phyloP scores from a whole-genome alignment of 2,888 invertebrate species.

The Eurois occulta region DNA sequence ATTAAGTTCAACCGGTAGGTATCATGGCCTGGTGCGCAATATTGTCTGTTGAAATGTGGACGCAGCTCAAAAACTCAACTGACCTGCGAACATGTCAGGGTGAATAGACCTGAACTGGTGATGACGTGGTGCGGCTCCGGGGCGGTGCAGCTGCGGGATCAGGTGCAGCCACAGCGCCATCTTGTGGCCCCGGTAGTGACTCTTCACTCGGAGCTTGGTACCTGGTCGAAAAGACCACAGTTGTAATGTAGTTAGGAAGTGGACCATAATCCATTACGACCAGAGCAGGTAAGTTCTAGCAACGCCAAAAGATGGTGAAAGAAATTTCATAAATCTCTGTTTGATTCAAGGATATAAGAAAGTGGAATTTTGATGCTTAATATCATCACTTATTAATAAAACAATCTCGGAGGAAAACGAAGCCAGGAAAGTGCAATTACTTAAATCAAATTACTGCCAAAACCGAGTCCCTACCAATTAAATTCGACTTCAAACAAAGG shows the following conservation, averaged over 20 bases:
- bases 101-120: slow-evolving; percentile 93
- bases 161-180: slow-evolving; percentile 97
- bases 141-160: slow-evolving; percentile 95
- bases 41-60: background rate
- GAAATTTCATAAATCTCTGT: background rate
- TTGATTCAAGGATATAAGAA: background rate
- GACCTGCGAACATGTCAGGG: slow-evolving; percentile 94
- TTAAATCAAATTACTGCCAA: slow-evolving; percentile 32
- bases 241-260: background rate
- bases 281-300: background rate
- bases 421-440: slow-evolving; percentile 13
- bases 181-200: slow-evolving; percentile 97
- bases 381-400: background rate
- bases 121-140: slow-evolving; percentile 92
- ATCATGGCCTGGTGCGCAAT: background rate
- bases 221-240: slow-evolving; percentile 80
- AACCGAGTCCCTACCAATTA: slow-evolving; percentile 23
- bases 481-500: slow-evolving; percentile 37
- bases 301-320: background rate
- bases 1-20: background rate
- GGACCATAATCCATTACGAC: background rate
- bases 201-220: slow-evolving; percentile 93
- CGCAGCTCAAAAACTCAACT: slow-evolving; percentile 33
- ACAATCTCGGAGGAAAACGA: slow-evolving; percentile 21
- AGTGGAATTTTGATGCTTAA: background rate